Evolutionary conservation across 2,888 invertebrate species (phyloP), one percentile per base, ranked within the genome.

Genomic region (Danaus chrysippus): DNA sequence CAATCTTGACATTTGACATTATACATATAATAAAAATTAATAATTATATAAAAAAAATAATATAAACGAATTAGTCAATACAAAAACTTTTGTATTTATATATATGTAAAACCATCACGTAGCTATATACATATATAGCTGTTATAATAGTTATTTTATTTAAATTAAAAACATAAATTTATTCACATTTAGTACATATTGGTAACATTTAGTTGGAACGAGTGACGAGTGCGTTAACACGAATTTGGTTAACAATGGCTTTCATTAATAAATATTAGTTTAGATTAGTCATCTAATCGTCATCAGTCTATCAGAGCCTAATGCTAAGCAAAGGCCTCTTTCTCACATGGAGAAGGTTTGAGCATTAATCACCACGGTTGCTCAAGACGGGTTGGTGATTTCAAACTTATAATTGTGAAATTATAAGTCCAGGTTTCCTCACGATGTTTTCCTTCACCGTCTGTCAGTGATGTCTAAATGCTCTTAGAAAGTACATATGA

Each of bases 1-100:
- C 66, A 66, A 69, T 75, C 73, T 87, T 87, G 86, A 82, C 86
- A 82, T 77, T 84, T 68, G 46, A 34, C n/a, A 54, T 46, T 54
- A 63, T 55, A 15, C 9, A 49, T 49, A 54, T 53, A 23, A 53
- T 19, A 53, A 53, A 11, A 49, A 49, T 19, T 11, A 53, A 53
- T 9, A 53, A 17, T 12, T 34, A 34, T 34, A 34, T 23, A 34
- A 34, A 34, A 34, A 34, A 34, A 34, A 34, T 5, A n/a, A 34
- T 34, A 34, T 34, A 5, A 34, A 23, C 5, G 23, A 5, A 23
- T 23, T 5, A 5, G 23, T 23, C 23, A 23, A 34, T 34, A 34
- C 3, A 34, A 6, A 34, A 34, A 34, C 23, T 34, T 5, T 5
- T 34, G 23, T 1, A 34, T 34, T 34, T 34, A 8, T 34, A 5